Conservation (phyloP, 2,888 invertebrate genomes). For the Electrophaes corylata region DNA sequence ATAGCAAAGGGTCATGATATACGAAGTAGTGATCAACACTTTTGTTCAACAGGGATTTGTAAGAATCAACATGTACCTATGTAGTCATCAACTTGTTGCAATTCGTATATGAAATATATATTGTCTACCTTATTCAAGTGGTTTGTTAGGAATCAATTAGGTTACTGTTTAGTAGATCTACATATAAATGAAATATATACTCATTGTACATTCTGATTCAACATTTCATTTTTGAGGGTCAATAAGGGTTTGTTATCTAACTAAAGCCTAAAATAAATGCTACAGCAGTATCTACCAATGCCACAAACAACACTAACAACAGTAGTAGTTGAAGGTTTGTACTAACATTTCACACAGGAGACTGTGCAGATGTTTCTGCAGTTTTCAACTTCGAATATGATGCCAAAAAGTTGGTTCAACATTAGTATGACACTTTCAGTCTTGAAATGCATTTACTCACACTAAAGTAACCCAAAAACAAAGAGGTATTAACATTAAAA, state of each 20-base stretch:
- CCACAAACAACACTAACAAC: neutral
- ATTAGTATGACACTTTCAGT: conserved; percentile 53
- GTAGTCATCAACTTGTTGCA: neutral
- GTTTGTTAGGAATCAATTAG: too few species aligned
- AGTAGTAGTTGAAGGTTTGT: too few species aligned
- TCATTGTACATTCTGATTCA: too few species aligned
- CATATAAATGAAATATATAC: too few species aligned
- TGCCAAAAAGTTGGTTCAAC: conserved; percentile 54
- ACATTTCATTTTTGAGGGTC: too few species aligned
- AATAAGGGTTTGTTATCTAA: too few species aligned
- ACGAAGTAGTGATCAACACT: too few species aligned
- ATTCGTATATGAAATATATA: neutral
- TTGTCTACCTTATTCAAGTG: neutral
- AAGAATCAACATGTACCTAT: neutral
- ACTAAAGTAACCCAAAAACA: conserved; percentile 49
- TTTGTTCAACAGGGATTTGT: neutral
- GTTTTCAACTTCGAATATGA: conserved; percentile 53
- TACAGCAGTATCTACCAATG: too few species aligned
- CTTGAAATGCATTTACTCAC: conserved; percentile 52
- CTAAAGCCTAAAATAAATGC: too few species aligned
- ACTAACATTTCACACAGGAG: conserved; percentile 63
- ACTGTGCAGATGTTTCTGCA: conserved; percentile 49
- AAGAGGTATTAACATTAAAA: conserved; percentile 33
- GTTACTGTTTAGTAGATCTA: too few species aligned
- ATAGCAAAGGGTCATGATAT: too few species aligned